These are phyloP conservation scores for Chaetorhynchus papuensis DNA, from an alignment of 2,113 vertebrate species.

Conservation along the genomic window DNA sequence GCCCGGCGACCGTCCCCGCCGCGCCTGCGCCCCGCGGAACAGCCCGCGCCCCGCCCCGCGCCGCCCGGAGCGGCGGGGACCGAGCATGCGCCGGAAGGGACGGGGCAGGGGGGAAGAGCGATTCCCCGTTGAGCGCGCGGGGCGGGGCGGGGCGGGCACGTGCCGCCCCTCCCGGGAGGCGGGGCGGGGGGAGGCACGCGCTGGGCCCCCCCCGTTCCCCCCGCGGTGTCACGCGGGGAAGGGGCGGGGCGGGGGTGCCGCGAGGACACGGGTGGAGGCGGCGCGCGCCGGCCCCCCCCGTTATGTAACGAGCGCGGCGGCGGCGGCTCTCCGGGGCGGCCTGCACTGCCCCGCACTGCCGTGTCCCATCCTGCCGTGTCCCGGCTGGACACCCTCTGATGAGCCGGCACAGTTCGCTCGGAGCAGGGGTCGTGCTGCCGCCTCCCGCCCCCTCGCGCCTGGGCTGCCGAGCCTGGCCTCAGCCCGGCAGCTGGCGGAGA, in stretches of 20 bases:
- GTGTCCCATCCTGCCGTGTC: no score
- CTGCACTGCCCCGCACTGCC: background rate
- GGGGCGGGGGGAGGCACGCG: background rate
- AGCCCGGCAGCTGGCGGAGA: background rate
- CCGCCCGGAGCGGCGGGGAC: no score
- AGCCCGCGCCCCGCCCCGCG: no score
- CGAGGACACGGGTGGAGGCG: slow-evolving; percentile 26
- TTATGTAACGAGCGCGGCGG: slow-evolving; percentile 12
- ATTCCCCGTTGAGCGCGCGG: no score
- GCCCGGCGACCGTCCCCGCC: no score
- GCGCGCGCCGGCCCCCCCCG: background rate
- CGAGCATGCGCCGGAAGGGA: no score
- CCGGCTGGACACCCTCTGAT: background rate
- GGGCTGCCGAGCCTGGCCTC: background rate
- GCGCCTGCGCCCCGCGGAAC: no score
- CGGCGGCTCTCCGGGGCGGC: background rate
- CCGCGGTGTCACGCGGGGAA: background rate
- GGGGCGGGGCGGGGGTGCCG: slow-evolving; percentile 19
- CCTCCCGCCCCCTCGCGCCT: no score
- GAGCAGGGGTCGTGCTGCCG: fast-evolving
- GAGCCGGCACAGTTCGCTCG: background rate
- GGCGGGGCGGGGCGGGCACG: no score
- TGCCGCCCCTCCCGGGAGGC: background rate
- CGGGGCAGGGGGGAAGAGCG: no score
- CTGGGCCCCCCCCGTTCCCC: no score